Evolutionary conservation across 2,888 invertebrate genomes (phyloP), one percentile per base, ranked within the genome.

Genomic region (Gymnoscelis rufifasciata): DNA sequence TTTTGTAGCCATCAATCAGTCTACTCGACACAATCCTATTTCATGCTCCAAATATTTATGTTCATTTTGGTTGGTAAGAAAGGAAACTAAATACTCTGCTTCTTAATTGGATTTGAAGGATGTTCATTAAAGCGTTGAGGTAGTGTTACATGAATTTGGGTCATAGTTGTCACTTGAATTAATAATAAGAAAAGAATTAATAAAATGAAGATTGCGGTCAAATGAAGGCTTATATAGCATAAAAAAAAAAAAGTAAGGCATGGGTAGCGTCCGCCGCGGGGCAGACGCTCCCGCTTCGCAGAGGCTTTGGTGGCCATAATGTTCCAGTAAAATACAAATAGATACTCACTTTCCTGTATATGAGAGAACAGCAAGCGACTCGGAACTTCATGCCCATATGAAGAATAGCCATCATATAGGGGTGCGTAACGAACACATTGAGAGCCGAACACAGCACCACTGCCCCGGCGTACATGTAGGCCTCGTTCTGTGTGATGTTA

Each of bases 361-460:
- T 91, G 15, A 97, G 83, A 0, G 95, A 93, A 65, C 95, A 95
- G 64, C 93, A 92, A 0, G 95, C 94, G 0, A 96, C 91, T 8
- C 96, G 86, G 68, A 95, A 90, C 76, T 94, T 92, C 95, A 96
- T 94, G 35, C 96, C 96, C 77, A 94, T 90, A 62, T 94, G 93
- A 42, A 94, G 88, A 10, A 94, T 91, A 11, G 92, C 93, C 89
- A 97, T 92, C 92, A 97, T 95, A 70, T 95, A 96, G 0, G 95
- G 95, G 81, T 98, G 98, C 54, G 94, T 92, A n/a, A 94, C 86
- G 58, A 95, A 84, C 14, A 96, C 92, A 64, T 93, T 93, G 36
- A 94, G 67, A 0, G 93, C 92, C 0, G 95, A 94, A 64, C 93
- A 93, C 11, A 93, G 61, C 8, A 95, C 90, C 23, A 96, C 92